Conservation (phyloP, 2,888 invertebrate species). For the Leptarthrus brevirostris region DNA sequence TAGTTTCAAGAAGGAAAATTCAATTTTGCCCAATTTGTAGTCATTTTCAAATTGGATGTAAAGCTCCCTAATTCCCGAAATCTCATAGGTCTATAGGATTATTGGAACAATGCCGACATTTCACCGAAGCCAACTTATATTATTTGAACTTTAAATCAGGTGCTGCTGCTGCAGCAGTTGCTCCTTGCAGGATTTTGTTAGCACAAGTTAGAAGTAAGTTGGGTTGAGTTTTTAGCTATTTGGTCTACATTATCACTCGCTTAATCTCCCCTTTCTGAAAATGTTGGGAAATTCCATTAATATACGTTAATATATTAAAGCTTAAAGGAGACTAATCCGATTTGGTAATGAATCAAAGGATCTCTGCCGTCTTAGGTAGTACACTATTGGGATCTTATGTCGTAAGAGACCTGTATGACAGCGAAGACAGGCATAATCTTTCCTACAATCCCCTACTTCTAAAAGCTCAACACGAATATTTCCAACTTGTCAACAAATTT, state of each 20-base stretch:
- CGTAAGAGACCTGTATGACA: no score
- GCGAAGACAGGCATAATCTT: no score
- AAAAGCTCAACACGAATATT: no score
- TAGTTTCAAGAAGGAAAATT: constrained; percentile 1
- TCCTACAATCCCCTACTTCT: no score
- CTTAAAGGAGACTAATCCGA: no score
- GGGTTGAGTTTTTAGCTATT: neutral
- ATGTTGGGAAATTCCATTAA: no score
- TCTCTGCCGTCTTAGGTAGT: no score
- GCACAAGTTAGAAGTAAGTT: no score
- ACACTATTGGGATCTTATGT: no score
- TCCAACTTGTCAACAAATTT: no score
- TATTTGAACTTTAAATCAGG: constrained; percentile 33
- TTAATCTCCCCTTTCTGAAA: neutral
- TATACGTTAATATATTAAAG: no score
- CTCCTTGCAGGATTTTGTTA: neutral
- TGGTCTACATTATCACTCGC: neutral
- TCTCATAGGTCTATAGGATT: constrained; percentile 20
- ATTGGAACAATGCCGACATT: constrained; percentile 34
- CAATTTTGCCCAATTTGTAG: constrained; percentile 25
- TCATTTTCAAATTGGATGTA: neutral
- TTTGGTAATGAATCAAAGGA: no score
- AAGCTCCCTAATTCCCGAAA: constrained; percentile 23
- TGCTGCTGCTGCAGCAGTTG: constrained; percentile 12
- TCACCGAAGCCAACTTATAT: neutral